phyloP scores from a whole-genome alignment of 2,797 vertebrate species.

The Enteromius anoplus region DNA sequence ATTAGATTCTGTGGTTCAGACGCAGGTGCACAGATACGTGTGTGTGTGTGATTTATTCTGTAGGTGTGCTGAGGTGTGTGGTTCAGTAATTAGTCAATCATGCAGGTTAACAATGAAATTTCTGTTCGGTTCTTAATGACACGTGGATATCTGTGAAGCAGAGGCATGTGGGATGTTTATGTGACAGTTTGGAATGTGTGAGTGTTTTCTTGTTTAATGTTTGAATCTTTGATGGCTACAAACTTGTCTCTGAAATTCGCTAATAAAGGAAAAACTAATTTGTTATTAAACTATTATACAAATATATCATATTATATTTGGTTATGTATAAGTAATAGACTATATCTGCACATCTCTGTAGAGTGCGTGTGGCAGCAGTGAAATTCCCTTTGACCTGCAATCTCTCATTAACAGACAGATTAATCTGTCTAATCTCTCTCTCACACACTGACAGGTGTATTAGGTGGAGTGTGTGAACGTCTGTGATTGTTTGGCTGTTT shows the following conservation, averaged over 20 bases:
- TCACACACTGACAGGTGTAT: neutral
- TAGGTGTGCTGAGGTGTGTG: constrained; percentile 16
- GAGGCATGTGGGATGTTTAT: neutral
- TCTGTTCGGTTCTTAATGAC: constrained; percentile 23
- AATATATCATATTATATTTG: neutral
- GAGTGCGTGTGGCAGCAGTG: neutral
- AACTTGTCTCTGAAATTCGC: no score
- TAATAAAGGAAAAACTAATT: no score
- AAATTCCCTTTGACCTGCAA: constrained; percentile 24
- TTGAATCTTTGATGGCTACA: neutral
- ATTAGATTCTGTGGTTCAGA: constrained; percentile 31
- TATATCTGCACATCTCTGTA: neutral
- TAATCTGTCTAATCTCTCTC: constrained; percentile 40
- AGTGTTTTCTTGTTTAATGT: neutral
- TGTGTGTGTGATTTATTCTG: neutral
- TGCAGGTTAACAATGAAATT: constrained; percentile 45
- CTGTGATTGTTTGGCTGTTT: constrained; percentile 1
- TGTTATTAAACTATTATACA: neutral
- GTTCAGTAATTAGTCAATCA: constrained; percentile 44
- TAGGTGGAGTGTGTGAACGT: constrained; percentile 13
- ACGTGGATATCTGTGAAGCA: neutral
- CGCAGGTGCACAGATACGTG: neutral
- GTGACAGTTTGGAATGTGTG: neutral
- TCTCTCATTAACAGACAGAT: constrained; percentile 31
- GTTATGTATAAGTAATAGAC: neutral